These are phyloP conservation scores for Micrastur ruficollis DNA, from an alignment of 2,797 vertebrate genomes.

Conservation along the genomic window DNA sequence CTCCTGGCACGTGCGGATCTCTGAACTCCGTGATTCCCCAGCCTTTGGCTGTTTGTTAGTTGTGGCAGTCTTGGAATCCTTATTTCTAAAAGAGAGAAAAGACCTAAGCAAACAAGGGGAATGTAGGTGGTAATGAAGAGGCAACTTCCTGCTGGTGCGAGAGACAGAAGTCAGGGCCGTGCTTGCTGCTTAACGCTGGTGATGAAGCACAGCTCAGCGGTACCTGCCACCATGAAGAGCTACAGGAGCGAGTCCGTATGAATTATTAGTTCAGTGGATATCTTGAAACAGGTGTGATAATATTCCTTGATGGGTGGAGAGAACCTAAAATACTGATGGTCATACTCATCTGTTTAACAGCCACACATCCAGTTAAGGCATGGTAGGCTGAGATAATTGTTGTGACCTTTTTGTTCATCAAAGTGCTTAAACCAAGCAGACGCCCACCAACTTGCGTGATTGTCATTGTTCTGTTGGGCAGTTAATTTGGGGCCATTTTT, in stretches of 20 bases:
- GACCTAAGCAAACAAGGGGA: background rate
- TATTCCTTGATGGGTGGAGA: background rate
- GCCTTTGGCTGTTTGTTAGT: background rate
- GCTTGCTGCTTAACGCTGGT: background rate
- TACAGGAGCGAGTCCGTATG: background rate
- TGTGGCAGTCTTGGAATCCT: background rate
- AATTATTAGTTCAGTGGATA: background rate
- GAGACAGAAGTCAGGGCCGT: background rate
- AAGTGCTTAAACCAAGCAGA: background rate
- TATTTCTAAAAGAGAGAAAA: background rate
- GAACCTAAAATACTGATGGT: background rate
- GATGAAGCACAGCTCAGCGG: background rate
- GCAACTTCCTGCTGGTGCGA: background rate
- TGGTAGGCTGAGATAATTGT: background rate
- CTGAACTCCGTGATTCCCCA: background rate
- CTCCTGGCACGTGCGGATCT: background rate
- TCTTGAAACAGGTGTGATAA: background rate
- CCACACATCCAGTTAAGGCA: background rate
- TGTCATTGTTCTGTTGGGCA: background rate
- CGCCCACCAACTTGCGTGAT: background rate
- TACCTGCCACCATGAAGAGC: background rate
- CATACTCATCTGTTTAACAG: background rate
- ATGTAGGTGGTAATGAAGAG: background rate
- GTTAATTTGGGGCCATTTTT: background rate
- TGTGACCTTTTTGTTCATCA: background rate